These are phyloP conservation scores for Progne subis DNA, from an alignment of 2,113 vertebrate species.

Conservation along the genomic window DNA sequence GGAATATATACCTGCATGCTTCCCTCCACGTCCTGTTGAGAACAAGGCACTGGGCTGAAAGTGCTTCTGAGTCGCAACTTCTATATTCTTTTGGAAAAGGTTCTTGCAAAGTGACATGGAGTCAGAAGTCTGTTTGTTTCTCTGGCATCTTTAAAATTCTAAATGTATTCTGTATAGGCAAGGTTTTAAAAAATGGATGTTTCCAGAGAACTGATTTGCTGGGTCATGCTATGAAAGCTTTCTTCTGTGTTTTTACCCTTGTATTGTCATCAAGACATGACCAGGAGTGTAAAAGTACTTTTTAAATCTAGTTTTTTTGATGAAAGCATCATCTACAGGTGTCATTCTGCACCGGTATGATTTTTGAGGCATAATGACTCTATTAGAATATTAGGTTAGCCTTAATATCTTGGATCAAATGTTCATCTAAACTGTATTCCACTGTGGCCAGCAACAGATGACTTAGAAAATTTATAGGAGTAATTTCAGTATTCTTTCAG, in stretches of 20 bases:
- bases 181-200: fast-evolving
- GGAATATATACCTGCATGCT: neutral
- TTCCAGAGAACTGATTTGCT: neutral
- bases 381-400: neutral
- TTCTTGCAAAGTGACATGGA: neutral
- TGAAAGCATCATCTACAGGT: neutral
- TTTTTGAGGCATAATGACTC: neutral
- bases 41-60: neutral
- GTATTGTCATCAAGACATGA: neutral
- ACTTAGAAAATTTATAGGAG: neutral
- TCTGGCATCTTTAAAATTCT: neutral
- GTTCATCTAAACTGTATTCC: neutral
- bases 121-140: neutral
- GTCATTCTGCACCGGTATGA: neutral
- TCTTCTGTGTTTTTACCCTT: neutral
- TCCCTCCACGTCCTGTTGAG: neutral
- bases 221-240: neutral
- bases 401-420: neutral
- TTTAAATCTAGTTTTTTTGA: neutral
- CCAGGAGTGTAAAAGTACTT: neutral
- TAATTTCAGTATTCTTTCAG: neutral
- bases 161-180: neutral
- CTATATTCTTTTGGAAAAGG: neutral
- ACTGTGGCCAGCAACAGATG: neutral
- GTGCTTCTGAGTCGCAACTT: neutral